Evolutionary conservation across 2,113 vertebrate genomes (phyloP), one percentile per base, ranked within the genome.

Genomic region (Mirza zaza): DNA sequence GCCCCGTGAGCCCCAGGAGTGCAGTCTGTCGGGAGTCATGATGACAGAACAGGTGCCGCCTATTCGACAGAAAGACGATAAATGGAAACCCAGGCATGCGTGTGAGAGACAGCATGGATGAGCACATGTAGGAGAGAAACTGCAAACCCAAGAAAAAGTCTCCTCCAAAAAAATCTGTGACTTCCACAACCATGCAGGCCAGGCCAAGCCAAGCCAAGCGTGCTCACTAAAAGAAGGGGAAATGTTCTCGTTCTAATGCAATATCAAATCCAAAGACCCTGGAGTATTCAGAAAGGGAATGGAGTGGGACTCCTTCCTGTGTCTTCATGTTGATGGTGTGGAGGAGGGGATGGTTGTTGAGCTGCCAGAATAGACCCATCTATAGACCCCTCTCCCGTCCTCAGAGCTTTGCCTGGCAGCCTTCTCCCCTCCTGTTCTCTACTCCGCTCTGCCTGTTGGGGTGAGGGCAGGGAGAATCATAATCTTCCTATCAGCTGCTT

Each of bases 401-500:
- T 77, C 52, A 17, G 63, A 89, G 27, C 50, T 88, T 39, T 68
- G 34, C 50, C n/a, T 45, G 55, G 48, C 29, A 50, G n/a, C 5
- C 10, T 65, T 67, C 55, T 87, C 42, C 65, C 32, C 27, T 45
- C 7, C 0, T 48, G 59, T 39, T 42, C 52, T 50, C 48, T 80
- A 42, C 81, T 14, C 57, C 5, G 9, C 36, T 82, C 48, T 61
- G 25, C 32, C 70, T 68, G 18, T 10, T 42, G 75, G 52, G 23
- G 50, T 21, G 10, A n/a, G 59, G 13, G 11, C n/a, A 57, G 48
- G 65, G 67, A 32, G 45, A 55, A n/a, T 32, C 34, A 75, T 9
- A 36, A 90, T 84, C 42, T 27, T 77, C 71, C 39, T 27, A 42
- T 68, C 87, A 65, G 11, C 36, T 55, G 12, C 79, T 94, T 94